Evolutionary conservation across 2,797 vertebrate species (phyloP).

Genomic region (Lithobates sylvaticus): DNA sequence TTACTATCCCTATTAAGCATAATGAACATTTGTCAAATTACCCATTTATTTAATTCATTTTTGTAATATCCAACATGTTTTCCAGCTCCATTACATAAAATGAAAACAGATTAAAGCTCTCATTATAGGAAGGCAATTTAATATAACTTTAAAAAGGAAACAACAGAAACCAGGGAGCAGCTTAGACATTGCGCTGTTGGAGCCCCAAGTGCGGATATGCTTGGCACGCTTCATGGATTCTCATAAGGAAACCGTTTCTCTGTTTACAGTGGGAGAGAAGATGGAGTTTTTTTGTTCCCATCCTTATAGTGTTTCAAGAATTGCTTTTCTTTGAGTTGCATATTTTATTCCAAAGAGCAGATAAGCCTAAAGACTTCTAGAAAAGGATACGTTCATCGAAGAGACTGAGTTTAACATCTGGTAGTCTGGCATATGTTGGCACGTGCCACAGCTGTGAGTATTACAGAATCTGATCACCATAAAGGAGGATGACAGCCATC

Average conservation of each 20-base stretch:
- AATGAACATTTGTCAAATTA: constrained; percentile 33
- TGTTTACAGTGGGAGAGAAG: not conserved
- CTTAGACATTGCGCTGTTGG: not conserved
- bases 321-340: not conserved
- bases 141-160: not conserved
- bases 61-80: not conserved
- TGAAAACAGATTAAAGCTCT: constrained; percentile 13
- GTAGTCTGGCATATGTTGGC: no score
- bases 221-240: not conserved
- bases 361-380: not conserved
- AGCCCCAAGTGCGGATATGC: not conserved
- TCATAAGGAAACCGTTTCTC: not conserved
- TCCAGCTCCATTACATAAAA: constrained; percentile 10
- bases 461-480: no score
- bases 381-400: no score
- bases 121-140: not conserved
- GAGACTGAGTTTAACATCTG: no score
- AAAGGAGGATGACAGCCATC: no score
- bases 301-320: not conserved
- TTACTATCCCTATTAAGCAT: constrained; percentile 9
- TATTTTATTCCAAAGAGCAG: not conserved
- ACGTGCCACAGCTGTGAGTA: no score
- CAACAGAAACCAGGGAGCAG: not conserved
- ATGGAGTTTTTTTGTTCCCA: not conserved
- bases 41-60: constrained; percentile 16